phyloP scores from a whole-genome alignment of 2,888 invertebrate species.

The Scotopteryx bipunctaria region DNA sequence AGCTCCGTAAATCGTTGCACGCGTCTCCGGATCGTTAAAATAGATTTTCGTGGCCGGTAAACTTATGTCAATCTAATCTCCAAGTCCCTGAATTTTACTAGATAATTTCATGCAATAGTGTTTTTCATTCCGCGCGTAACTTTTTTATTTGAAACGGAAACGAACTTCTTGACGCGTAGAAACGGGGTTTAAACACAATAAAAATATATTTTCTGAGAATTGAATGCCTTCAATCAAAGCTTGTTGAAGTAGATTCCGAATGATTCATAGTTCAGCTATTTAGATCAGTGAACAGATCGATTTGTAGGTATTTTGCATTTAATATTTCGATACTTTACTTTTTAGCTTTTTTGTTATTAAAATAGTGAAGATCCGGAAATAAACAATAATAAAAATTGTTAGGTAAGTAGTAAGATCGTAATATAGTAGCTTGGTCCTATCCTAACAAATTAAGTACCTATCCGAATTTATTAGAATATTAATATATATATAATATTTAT shows the following conservation, averaged over 20 bases:
- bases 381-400: too few species aligned
- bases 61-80: slow-evolving; percentile 55
- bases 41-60: slow-evolving; percentile 52
- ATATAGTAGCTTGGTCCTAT: too few species aligned
- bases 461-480: too few species aligned
- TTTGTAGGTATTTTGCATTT: neutral
- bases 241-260: slow-evolving; percentile 25
- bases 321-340: neutral
- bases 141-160: slow-evolving; percentile 35
- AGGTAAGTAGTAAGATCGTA: too few species aligned
- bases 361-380: too few species aligned
- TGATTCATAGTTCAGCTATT: slow-evolving; percentile 24
- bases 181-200: slow-evolving; percentile 29
- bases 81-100: slow-evolving; percentile 39
- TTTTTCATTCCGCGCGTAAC: slow-evolving; percentile 32
- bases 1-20: slow-evolving; percentile 44
- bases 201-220: slow-evolving; percentile 26
- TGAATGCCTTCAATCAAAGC: slow-evolving; percentile 26
- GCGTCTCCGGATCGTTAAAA: slow-evolving; percentile 44
- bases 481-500: too few species aligned
- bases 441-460: too few species aligned
- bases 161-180: slow-evolving; percentile 18
- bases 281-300: slow-evolving; percentile 9
- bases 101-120: slow-evolving; percentile 42
- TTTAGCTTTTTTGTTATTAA: neutral